phyloP scores from a whole-genome alignment of 64 coral and sea anemone genomes.

The Montipora capricornis region DNA sequence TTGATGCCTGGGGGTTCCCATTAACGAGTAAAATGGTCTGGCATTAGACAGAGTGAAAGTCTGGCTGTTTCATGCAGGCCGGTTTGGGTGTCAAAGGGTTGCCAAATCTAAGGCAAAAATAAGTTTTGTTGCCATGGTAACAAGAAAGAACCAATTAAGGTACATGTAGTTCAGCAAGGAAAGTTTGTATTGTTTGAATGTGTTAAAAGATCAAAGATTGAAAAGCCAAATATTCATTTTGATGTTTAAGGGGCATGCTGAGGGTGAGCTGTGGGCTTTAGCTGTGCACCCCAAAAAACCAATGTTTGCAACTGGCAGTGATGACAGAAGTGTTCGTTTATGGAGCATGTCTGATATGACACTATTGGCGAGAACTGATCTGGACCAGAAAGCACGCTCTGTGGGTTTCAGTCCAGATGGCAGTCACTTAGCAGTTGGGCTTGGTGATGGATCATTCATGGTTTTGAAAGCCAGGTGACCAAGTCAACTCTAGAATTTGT shows the following conservation, averaged over 20 bases:
- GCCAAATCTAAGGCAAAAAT: no score
- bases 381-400: constrained; percentile 93
- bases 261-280: constrained; percentile 97
- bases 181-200: no score
- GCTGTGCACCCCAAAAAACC: constrained; percentile 97
- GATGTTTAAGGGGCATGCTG: constrained; percentile 85
- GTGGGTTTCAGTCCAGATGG: constrained; percentile 90
- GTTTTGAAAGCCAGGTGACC: constrained; percentile 93
- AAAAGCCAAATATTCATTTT: no score
- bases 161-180: no score
- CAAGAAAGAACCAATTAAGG: no score
- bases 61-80: no score
- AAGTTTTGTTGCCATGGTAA: no score
- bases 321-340: constrained; percentile 96
- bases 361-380: constrained; percentile 84
- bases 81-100: no score
- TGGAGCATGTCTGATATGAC: constrained; percentile 94
- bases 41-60: no score
- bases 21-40: no score
- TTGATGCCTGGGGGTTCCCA: no score
- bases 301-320: constrained; percentile 99
- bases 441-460: constrained; percentile 96
- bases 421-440: constrained; percentile 85
- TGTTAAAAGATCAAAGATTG: no score
- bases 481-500: background rate